Conservation (phyloP, 2,797 vertebrate genomes). For the Notoglanidium macrostoma region DNA sequence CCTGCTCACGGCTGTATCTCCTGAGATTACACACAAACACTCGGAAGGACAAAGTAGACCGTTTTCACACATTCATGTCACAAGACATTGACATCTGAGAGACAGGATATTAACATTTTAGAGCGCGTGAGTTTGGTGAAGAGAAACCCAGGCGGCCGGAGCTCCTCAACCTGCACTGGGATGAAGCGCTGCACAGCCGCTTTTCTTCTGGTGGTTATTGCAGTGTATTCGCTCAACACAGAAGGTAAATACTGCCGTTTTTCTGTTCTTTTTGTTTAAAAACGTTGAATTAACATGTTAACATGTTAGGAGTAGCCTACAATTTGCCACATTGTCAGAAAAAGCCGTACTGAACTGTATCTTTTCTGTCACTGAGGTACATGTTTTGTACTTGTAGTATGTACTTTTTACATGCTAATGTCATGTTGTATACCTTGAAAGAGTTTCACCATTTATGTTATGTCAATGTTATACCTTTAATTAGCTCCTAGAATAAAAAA, state of each 20-base stretch:
- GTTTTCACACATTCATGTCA: not conserved
- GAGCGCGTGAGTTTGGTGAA: slow-evolving; percentile 18
- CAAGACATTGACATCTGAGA: not conserved
- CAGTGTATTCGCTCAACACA: slow-evolving; percentile 79
- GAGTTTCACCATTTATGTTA: not conserved
- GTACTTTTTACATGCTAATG: not conserved
- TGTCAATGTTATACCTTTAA: not conserved
- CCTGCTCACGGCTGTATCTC: slow-evolving; percentile 13
- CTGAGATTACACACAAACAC: slow-evolving; percentile 1
- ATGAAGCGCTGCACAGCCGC: slow-evolving; percentile 89
- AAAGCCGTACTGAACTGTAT: not conserved
- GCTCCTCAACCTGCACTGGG: slow-evolving; percentile 47
- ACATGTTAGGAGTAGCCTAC: not conserved
- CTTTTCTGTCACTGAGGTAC: not conserved
- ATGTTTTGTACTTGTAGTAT: not conserved
- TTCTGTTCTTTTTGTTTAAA: not conserved
- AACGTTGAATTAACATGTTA: not conserved
- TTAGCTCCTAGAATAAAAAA: not conserved
- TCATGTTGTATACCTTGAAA: not conserved
- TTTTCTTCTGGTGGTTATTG: slow-evolving; percentile 85
- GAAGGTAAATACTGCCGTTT: slow-evolving; percentile 78
- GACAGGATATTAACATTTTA: slow-evolving; percentile 30
- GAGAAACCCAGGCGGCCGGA: slow-evolving; percentile 31
- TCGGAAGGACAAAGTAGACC: not conserved
- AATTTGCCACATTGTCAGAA: too few species aligned